Base-by-base conservation (phyloP, 2,888 invertebrate species). In the Stenodera caucasica region DNA sequence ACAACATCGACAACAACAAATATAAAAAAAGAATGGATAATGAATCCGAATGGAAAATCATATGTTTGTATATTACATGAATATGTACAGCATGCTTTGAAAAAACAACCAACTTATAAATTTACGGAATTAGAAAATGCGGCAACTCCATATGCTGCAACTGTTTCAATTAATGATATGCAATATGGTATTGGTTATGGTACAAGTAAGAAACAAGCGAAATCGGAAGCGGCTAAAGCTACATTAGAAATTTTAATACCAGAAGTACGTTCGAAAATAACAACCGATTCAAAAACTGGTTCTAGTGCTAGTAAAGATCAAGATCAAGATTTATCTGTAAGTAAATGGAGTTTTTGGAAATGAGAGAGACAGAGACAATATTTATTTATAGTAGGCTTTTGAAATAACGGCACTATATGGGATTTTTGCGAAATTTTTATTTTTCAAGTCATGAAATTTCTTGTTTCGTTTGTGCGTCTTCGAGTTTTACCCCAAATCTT, bases 1-100 rank as follows among this genome's bases (percentile, higher is more conserved):
- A 65, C n/a, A 64, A 64, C 51, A n/a, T 57, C 15, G 69, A 67
- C 53, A 65, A 66, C 35, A 73, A 73, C 56, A 82, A 76, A 73
- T 56, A 82, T 83, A 26, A 86, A 86, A 60, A 90, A 90, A 75
- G 96, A 97, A 79, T 98, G 97, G 91, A 93, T 96, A 66, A 91
- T 98, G 90, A 98, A 98, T 83, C 97, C 98, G 62, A 92, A 93
- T 76, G 97, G 97, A 0, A 96, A 97, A 81, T 94, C 95, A 75
- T 92, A 92, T 78, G 92, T 98, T 8, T 96, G 96, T 69, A 96
- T 98, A 76, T 85, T 99, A 70, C 98, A 99, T 81, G 98, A 99
- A 81, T 98, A 97, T 81, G 94, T 97, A 37, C 95, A 98, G 70
- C 92, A 97, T 76, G 96, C 96, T 3, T 82, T 98, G 61, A 92